Conservation (phyloP, 1,140 invertebrate genomes). For the Liolophura sinensis region DNA sequence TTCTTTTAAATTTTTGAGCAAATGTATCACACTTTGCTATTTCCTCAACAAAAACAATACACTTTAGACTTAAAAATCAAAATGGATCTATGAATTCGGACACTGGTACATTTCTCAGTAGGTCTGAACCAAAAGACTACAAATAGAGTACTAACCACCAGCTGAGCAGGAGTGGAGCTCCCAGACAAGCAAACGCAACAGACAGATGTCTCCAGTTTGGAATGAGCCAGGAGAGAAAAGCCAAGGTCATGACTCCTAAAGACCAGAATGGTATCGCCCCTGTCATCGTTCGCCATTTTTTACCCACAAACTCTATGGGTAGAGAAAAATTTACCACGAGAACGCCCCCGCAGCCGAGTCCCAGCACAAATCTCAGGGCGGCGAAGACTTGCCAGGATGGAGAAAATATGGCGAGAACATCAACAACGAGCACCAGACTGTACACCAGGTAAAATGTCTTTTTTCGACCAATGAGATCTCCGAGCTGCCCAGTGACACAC, state of each 20-base stretch:
- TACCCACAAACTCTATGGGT: constrained; percentile 27
- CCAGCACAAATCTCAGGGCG: constrained; percentile 21
- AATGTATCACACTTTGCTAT: no score
- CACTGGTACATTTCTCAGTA: no score
- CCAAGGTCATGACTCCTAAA: constrained; percentile 17
- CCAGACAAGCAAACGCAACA: constrained; percentile 73
- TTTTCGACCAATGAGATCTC: constrained; percentile 26
- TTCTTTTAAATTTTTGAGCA: no score
- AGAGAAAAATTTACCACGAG: constrained; percentile 18
- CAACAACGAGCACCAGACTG: constrained; percentile 13
- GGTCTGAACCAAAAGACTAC: no score
- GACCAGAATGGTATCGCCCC: constrained; percentile 24
- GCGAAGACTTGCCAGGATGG: constrained; percentile 28
- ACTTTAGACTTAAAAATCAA: no score
- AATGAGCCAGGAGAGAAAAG: constrained; percentile 22
- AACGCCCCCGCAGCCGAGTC: constrained; percentile 7
- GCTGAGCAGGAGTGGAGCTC: constrained; percentile 64
- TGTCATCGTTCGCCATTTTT: constrained; percentile 23
- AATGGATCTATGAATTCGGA: no score
- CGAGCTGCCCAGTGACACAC: constrained; percentile 20
- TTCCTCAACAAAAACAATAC: no score
- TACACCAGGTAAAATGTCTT: constrained; percentile 22
- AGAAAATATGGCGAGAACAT: constrained; percentile 22
- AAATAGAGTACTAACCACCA: constrained; percentile 1
- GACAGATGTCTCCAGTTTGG: constrained; percentile 63